Conservation (phyloP, 2,113 vertebrate species). For the Scomber scombrus region DNA sequence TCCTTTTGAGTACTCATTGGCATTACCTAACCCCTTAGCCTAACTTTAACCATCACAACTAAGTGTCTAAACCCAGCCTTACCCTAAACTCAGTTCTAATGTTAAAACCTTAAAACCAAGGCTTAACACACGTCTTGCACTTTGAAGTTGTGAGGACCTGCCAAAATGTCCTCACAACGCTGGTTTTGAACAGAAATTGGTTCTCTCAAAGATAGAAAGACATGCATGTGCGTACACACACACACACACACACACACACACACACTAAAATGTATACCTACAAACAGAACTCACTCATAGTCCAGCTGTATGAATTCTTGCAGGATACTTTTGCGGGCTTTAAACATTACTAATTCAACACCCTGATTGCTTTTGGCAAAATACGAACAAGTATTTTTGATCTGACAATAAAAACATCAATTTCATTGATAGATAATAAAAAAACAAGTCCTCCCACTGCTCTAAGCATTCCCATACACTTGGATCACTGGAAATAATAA, state of each 20-base stretch:
- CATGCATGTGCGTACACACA: neutral
- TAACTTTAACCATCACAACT: neutral
- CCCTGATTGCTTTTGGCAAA: constrained; percentile 49
- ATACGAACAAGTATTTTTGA: constrained; percentile 30
- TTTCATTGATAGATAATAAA: constrained; percentile 32
- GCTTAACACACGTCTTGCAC: constrained; percentile 2
- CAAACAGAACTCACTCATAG: constrained; percentile 44
- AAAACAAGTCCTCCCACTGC: constrained; percentile 22
- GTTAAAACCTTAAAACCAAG: neutral
- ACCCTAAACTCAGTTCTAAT: constrained; percentile 1
- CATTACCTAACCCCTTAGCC: neutral
- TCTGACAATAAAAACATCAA: constrained; percentile 42
- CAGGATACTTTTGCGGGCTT: constrained; percentile 56
- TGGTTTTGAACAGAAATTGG: too few species aligned
- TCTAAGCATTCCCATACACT: constrained; percentile 18
- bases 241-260: constrained; percentile 2
- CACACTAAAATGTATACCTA: constrained; percentile 39
- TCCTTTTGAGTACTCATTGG: neutral
- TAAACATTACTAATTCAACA: constrained; percentile 47
- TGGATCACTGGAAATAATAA: constrained; percentile 37
- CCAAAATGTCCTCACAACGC: neutral
- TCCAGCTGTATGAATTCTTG: constrained; percentile 46
- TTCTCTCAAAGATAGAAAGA: neutral
- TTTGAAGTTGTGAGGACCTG: neutral
- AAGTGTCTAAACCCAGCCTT: neutral